These are phyloP conservation scores for Mesocentrotus franciscanus DNA, from an alignment of 53 echinoderm and acorn worm species.

Conservation along the genomic window DNA sequence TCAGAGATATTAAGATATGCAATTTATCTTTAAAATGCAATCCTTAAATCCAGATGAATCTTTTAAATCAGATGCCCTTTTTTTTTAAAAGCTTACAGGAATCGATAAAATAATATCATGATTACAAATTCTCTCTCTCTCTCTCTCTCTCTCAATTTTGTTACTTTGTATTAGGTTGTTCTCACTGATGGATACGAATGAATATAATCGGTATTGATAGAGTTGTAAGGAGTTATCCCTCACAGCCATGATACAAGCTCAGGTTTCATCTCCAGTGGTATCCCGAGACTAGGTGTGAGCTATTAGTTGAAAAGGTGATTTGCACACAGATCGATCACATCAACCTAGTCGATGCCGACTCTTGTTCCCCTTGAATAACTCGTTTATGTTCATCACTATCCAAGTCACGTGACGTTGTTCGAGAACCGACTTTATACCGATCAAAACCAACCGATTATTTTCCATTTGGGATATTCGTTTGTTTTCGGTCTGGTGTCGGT, in stretches of 20 bases:
- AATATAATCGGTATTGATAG: not conserved
- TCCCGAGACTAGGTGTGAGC: not conserved
- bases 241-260: not conserved
- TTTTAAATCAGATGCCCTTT: no score
- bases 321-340: conserved; percentile 1
- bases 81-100: no score
- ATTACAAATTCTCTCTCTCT: no score
- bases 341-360: not conserved
- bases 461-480: not conserved
- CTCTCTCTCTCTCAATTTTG: not conserved
- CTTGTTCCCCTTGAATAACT: not conserved
- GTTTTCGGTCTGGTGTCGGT: no score
- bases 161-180: not conserved
- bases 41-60: no score
- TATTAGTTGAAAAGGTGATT: conserved; percentile 46
- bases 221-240: not conserved
- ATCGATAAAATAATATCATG: no score
- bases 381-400: not conserved
- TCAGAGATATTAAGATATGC: no score
- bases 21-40: no score
- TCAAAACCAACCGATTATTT: no score
- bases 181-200: not conserved
- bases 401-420: not conserved
- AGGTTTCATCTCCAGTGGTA: not conserved
- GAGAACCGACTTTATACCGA: not conserved